A percentile compares a stretch with the other conserved stretches of the same genome.
Evolutionary conservation across 2,888 invertebrate species (phyloP).

Genomic region (Panopea generosa): DNA sequence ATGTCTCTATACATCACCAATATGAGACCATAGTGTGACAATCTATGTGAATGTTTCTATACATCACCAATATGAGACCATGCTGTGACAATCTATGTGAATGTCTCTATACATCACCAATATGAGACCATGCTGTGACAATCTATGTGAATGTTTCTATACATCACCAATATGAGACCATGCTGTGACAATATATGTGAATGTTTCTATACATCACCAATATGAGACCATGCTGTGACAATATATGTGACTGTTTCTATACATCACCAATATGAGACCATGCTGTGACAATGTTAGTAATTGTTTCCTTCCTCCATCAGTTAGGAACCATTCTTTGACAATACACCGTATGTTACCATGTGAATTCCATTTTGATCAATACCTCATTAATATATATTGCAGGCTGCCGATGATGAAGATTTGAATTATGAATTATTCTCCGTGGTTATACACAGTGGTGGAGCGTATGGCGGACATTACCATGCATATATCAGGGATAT

Average conservation of each 20-base stretch:
- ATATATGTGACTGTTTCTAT: slow-evolving; percentile 81
- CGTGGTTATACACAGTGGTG: slow-evolving; percentile 85
- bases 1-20: too few species aligned
- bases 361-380: too few species aligned
- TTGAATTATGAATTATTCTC: slow-evolving; percentile 84
- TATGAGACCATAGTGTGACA: too few species aligned
- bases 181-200: slow-evolving; percentile 81
- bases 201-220: slow-evolving; percentile 82
- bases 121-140: slow-evolving; percentile 82
- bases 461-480: slow-evolving; percentile 85
- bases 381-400: slow-evolving; percentile 6
- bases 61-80: slow-evolving; percentile 26
- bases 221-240: slow-evolving; percentile 82
- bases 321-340: too few species aligned
- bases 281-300: slow-evolving; percentile 81
- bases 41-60: too few species aligned
- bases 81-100: slow-evolving; percentile 83
- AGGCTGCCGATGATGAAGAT: slow-evolving; percentile 57
- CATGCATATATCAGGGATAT: slow-evolving; percentile 85
- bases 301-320: too few species aligned
- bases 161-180: slow-evolving; percentile 81
- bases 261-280: slow-evolving; percentile 80
- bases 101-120: slow-evolving; percentile 82
- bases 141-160: slow-evolving; percentile 81
- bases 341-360: too few species aligned